Evolutionary conservation across 2,113 vertebrate genomes (phyloP), one percentile per base, ranked within the genome.

Genomic region (Ploceus nigricollis): DNA sequence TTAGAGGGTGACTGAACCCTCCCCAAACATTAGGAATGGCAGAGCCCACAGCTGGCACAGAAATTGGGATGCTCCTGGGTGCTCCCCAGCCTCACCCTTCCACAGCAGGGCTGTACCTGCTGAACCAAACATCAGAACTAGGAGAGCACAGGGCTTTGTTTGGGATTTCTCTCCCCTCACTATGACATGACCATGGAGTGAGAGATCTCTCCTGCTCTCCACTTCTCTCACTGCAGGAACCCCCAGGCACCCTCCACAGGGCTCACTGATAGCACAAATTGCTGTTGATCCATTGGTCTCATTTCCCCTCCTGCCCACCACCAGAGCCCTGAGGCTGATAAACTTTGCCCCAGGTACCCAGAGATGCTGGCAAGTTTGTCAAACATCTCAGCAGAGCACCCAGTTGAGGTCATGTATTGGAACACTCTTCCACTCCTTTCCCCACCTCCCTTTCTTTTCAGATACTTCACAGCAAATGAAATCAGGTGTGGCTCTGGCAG

Each of bases 181-280:
- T 23, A 2, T 4, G 42, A 8, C 10, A 17, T 1, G 6, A 3
- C 6, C 33, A 27, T 0, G 6, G 6, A 70, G 20, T 7, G 68
- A 64, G 24, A 14, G 37, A 45, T 63, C 24, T 33, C n/a, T 51
- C 15, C 44, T 37, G 25, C 22, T 9, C 23, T 61, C 33, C 20
- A 4, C 6, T 21, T 20, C 51, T 42, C 24, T 8, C 3, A 9
- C n/a, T 39, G 56, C 45, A 75, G 56, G 33, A 39, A 7, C 7
- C 3, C 64, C 35, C 30, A 25, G 20, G 42, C n/a, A 40, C 28
- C 15, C 33, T 24, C 12, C 28, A 7, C 0, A 2, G 20, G 17
- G 28, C 39, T 64, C 51, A 6, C 31, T 50, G 63, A 9, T 5
- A 17, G 19, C 0, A 2, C 51, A 33, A 33, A 56, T 14, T 10